These are phyloP conservation scores for Asbolus verrucosus DNA, from an alignment of 1,140 invertebrate species.

Conservation along the genomic window DNA sequence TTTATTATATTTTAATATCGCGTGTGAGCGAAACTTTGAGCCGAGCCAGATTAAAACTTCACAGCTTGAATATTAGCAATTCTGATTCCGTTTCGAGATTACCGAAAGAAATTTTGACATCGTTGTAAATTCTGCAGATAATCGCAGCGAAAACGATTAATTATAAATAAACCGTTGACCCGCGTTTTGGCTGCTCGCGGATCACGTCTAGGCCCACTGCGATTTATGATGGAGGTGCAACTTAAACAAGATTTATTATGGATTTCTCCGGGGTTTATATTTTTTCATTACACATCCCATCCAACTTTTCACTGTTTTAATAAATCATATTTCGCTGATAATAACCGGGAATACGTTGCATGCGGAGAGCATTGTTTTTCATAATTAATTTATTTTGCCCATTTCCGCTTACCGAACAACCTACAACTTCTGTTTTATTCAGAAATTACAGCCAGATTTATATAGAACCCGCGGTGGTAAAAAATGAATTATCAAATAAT, in stretches of 20 bases:
- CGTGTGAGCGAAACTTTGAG: not conserved
- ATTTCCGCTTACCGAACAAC: not conserved
- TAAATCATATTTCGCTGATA: constrained; percentile 37
- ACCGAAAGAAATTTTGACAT: constrained; percentile 7
- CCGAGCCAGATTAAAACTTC: no score
- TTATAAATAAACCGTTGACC: constrained; percentile 35
- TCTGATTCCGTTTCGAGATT: constrained; percentile 10
- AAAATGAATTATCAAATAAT: no score
- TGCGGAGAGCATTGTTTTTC: not conserved
- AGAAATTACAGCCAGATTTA: not conserved
- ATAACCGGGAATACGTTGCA: constrained; percentile 4
- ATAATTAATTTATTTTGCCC: constrained; percentile 27
- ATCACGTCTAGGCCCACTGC: not conserved
- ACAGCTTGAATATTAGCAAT: not conserved
- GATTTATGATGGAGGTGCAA: constrained; percentile 48
- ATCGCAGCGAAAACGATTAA: constrained; percentile 16
- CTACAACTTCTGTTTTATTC: not conserved
- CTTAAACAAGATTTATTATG: constrained; percentile 44
- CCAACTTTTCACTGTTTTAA: constrained; percentile 44
- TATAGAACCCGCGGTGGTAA: no score
- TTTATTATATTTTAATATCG: constrained; percentile 29
- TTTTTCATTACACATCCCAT: constrained; percentile 46
- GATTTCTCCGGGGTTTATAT: constrained; percentile 43
- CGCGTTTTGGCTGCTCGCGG: constrained; percentile 5
- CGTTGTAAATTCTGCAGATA: constrained; percentile 30